Conservation (phyloP, 2,797 vertebrate genomes). For the Monodelphis domestica region DNA sequence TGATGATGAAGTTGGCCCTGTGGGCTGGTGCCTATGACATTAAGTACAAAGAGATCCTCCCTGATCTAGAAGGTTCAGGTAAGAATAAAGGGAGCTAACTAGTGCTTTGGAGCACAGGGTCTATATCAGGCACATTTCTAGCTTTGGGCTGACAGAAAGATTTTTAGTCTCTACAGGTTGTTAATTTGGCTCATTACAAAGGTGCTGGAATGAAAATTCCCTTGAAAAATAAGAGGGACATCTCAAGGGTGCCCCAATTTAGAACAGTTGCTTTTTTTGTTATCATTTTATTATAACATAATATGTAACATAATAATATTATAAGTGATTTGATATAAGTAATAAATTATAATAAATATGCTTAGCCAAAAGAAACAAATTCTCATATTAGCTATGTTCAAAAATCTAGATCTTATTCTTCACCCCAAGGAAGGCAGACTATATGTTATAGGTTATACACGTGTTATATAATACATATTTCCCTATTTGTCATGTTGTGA, state of each 20-base stretch:
- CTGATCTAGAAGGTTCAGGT: not conserved
- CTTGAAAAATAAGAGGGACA: constrained; percentile 1
- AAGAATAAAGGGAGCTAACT: not conserved
- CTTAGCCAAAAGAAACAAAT: too few relatives aligned
- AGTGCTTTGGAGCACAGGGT: not conserved
- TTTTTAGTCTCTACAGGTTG: constrained; percentile 9
- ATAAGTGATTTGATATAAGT: too few relatives aligned
- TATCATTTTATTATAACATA: too few relatives aligned
- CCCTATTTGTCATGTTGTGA: too few relatives aligned
- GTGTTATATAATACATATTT: too few relatives aligned
- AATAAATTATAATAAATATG: too few relatives aligned
- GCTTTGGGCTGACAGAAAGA: not conserved
- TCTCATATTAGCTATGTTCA: too few relatives aligned
- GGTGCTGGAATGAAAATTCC: constrained; percentile 23
- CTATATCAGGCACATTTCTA: not conserved
- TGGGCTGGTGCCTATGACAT: not conserved
- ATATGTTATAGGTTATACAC: too few relatives aligned
- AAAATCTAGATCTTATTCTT: too few relatives aligned
- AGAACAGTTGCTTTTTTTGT: not conserved
- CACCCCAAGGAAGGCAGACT: too few relatives aligned
- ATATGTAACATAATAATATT: too few relatives aligned
- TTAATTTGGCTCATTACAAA: constrained; percentile 19
- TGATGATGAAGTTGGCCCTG: not conserved
- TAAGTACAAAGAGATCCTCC: not conserved
- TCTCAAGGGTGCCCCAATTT: not conserved